Evolutionary conservation across 2,888 invertebrate species (phyloP).

Genomic region (Drosophila glabriapex): DNA sequence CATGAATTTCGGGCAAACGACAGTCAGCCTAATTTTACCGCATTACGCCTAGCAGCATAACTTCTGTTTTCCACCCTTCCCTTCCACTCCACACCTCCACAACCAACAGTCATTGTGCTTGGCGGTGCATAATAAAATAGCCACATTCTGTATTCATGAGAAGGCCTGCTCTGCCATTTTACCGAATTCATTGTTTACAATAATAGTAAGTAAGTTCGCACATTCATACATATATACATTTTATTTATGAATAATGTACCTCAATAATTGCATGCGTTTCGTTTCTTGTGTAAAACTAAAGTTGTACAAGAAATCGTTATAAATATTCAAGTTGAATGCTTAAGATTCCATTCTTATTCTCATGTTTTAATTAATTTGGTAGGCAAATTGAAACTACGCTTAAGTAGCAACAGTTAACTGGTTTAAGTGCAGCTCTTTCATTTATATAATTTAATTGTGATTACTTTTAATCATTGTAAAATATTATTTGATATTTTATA

Average conservation of each 20-base stretch:
- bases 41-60: slow-evolving; percentile 45
- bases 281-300: background rate
- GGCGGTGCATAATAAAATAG: slow-evolving; percentile 28
- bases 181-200: slow-evolving; percentile 19
- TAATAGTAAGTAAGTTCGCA: slow-evolving; percentile 4
- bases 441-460: background rate
- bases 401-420: background rate
- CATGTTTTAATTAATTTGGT: background rate
- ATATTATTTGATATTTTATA: background rate
- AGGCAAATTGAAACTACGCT: background rate
- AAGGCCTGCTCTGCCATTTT: background rate
- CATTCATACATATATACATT: background rate
- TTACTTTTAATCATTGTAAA: background rate
- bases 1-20: slow-evolving; percentile 21
- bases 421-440: background rate
- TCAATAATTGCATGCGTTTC: background rate
- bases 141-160: slow-evolving; percentile 20
- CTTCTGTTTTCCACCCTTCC: background rate
- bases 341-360: background rate
- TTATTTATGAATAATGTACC: slow-evolving; percentile 1
- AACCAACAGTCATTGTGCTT: slow-evolving; percentile 25
- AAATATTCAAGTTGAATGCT: background rate
- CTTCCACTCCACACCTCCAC: accelerated
- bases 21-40: slow-evolving; percentile 57
- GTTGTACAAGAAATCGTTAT: background rate